Conservation (phyloP, 2,797 vertebrate species). For the Acrossocheilus wenchowensis region DNA sequence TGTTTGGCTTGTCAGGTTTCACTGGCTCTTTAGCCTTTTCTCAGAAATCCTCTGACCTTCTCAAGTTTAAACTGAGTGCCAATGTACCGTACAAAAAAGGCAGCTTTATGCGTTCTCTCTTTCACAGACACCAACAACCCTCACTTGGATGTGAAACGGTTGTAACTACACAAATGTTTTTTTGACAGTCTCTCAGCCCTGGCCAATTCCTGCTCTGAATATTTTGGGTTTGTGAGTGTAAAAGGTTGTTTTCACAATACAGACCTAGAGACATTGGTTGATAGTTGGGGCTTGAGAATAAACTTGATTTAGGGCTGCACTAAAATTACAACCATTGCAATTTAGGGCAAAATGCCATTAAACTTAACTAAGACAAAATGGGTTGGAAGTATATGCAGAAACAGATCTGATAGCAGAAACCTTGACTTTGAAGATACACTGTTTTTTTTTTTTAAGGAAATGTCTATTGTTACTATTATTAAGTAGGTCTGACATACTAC, state of each 20-base stretch:
- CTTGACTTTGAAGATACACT: neutral
- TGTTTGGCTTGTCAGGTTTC: conserved; percentile 22
- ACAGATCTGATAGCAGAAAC: neutral
- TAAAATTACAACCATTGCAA: neutral
- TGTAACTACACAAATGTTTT: neutral
- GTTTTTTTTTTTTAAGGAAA: too few relatives aligned
- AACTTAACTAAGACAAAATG: neutral
- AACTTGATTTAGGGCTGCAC: neutral
- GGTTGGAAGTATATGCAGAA: neutral
- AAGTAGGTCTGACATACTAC: neutral
- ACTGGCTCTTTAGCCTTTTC: conserved; percentile 46
- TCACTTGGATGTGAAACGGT: conserved; percentile 23
- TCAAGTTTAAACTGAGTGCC: conserved; percentile 48
- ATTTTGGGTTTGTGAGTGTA: neutral
- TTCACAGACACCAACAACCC: neutral
- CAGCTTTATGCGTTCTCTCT: conserved; percentile 1
- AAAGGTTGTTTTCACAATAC: conserved; percentile 40
- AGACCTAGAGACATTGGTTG: conserved; percentile 39
- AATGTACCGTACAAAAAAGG: conserved; percentile 15
- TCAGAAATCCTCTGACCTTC: conserved; percentile 53
- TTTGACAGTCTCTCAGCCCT: neutral
- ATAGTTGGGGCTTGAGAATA: conserved; percentile 18
- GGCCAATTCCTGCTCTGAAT: neutral
- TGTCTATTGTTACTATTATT: neutral
- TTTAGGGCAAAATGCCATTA: neutral